phyloP scores from a whole-genome alignment of 2,113 vertebrate genomes.

The Cygnus atratus region DNA sequence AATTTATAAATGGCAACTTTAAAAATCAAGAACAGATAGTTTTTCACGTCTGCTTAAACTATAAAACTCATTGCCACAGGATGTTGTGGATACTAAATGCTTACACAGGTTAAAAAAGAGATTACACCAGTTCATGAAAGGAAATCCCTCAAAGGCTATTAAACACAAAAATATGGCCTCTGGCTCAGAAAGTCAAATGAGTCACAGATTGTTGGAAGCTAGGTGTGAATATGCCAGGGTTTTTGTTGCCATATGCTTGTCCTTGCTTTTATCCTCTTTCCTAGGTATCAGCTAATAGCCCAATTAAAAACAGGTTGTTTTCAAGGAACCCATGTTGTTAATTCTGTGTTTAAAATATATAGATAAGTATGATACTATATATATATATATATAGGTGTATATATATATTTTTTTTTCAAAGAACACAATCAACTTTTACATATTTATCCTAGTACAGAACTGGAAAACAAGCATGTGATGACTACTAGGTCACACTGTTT shows the following conservation, averaged over 20 bases:
- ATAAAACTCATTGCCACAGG: background rate
- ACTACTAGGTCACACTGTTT: background rate
- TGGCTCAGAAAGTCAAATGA: slow-evolving; percentile 55
- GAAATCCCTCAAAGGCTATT: slow-evolving; percentile 47
- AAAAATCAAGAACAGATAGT: background rate
- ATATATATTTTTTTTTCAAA: background rate
- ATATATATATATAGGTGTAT: no score
- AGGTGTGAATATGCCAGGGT: background rate
- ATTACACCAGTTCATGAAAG: slow-evolving; percentile 45
- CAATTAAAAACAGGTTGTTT: background rate
- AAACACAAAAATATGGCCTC: slow-evolving; percentile 24
- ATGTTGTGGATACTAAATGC: background rate
- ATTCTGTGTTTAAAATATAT: background rate
- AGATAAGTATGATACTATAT: background rate
- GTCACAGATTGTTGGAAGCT: slow-evolving; percentile 25
- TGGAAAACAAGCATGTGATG: background rate
- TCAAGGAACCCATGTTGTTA: background rate
- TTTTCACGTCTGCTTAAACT: background rate
- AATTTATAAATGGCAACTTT: background rate
- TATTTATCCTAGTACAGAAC: background rate
- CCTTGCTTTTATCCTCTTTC: background rate
- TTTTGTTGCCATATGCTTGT: slow-evolving; percentile 46
- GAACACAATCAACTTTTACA: background rate
- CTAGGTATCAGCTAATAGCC: background rate
- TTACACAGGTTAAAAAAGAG: slow-evolving; percentile 36